Percentiles rank a stretch among this genome's conserved stretches.
phyloP scores from a whole-genome alignment of 1,140 invertebrate species.

The Nebria ingens region DNA sequence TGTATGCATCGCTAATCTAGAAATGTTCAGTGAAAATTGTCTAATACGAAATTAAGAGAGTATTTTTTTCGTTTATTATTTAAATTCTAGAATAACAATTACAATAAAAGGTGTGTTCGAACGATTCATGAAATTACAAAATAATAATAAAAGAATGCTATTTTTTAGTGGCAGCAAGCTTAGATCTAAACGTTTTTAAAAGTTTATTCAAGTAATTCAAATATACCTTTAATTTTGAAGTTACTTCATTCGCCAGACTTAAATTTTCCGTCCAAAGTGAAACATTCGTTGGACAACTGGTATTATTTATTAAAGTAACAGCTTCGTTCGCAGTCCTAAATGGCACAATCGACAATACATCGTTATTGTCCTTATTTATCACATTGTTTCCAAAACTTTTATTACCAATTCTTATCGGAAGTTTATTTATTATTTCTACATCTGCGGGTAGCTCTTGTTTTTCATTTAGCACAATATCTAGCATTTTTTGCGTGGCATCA shows the following conservation, averaged over 20 bases:
- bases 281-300: conserved; percentile 38
- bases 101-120: no score
- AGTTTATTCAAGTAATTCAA: no score
- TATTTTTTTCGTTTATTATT: no score
- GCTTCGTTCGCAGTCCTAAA: conserved; percentile 52
- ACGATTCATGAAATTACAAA: no score
- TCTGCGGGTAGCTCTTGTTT: no score
- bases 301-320: conserved; percentile 44
- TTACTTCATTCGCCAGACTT: conserved; percentile 43
- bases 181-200: no score
- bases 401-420: conserved; percentile 18
- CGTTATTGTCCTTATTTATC: conserved; percentile 24
- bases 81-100: no score
- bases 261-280: conserved; percentile 49
- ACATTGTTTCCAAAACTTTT: conserved; percentile 25
- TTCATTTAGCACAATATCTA: not conserved
- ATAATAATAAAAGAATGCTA: no score
- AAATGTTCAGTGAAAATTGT: no score
- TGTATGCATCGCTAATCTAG: no score
- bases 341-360: conserved; percentile 35
- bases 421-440: not conserved
- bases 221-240: conserved; percentile 33
- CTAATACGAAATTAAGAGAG: no score
- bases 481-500: not conserved
- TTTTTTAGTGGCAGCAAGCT: no score